phyloP scores from a whole-genome alignment of 2,113 vertebrate genomes.

The Epinephelus moara region DNA sequence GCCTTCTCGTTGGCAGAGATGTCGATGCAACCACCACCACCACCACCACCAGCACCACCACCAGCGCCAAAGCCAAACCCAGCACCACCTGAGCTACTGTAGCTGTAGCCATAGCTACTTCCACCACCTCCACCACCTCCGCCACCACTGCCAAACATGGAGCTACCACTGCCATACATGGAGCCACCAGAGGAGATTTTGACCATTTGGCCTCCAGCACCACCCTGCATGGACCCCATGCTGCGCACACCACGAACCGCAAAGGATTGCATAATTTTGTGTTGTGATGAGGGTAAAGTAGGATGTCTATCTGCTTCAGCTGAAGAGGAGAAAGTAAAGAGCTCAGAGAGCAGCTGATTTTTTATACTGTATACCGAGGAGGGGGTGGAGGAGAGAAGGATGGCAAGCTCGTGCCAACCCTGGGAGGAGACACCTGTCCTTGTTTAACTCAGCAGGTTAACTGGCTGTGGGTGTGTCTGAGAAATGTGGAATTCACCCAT shows the following conservation, averaged over 20 bases:
- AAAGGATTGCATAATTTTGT: background rate
- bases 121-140: background rate
- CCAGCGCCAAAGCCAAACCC: background rate
- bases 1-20: slow-evolving; percentile 78
- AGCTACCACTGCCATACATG: too few relatives aligned
- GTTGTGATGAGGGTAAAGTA: background rate
- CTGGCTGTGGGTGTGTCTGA: slow-evolving; percentile 48
- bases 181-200: too few relatives aligned
- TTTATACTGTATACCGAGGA: slow-evolving; percentile 61
- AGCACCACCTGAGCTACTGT: background rate
- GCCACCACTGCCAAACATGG: too few relatives aligned
- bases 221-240: too few relatives aligned
- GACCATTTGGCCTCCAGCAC: too few relatives aligned
- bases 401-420: background rate
- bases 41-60: background rate
- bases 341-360: background rate
- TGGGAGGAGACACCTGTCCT: slow-evolving; percentile 41
- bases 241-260: background rate
- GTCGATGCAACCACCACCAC: background rate
- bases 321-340: slow-evolving; percentile 60
- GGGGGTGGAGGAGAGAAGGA: slow-evolving; percentile 16
- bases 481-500: slow-evolving; percentile 15
- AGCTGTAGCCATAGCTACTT: background rate
- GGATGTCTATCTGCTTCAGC: slow-evolving; percentile 52
- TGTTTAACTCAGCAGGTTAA: background rate